Conservation (phyloP, 1,140 invertebrate genomes). For the Aphelenchoides fujianensis region DNA sequence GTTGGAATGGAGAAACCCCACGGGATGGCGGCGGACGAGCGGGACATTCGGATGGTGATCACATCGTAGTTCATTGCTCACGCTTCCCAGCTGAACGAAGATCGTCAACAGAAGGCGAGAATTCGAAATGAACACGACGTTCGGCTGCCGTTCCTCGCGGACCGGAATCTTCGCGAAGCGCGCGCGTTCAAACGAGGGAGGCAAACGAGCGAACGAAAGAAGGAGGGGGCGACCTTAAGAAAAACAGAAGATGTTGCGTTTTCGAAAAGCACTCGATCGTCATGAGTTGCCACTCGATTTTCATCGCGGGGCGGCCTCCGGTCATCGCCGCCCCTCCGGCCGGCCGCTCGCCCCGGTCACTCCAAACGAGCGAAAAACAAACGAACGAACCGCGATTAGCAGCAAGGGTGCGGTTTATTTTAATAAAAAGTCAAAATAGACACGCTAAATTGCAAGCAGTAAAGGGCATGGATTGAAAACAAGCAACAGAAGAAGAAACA, state of each 20-base stretch:
- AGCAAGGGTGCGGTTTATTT: no score
- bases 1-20: conserved; percentile 27
- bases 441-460: no score
- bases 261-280: conserved; percentile 12
- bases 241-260: conserved; percentile 2
- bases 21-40: conserved; percentile 19
- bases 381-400: no score
- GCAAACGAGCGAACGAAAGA: neutral
- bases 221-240: conserved; percentile 10
- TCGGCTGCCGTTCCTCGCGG: neutral
- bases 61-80: conserved; percentile 26
- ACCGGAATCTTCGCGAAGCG: no score
- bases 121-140: neutral
- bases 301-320: neutral
- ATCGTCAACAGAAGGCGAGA: neutral
- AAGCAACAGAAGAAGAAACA: no score
- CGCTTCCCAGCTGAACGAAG: conserved; percentile 18
- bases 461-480: no score
- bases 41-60: conserved; percentile 31
- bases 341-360: neutral
- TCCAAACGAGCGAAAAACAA: neutral
- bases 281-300: neutral
- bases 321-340: neutral
- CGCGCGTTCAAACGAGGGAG: no score
- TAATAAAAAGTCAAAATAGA: no score